Evolutionary conservation across 2,797 vertebrate genomes (phyloP).

Genomic region (Notoglanidium macrostoma): DNA sequence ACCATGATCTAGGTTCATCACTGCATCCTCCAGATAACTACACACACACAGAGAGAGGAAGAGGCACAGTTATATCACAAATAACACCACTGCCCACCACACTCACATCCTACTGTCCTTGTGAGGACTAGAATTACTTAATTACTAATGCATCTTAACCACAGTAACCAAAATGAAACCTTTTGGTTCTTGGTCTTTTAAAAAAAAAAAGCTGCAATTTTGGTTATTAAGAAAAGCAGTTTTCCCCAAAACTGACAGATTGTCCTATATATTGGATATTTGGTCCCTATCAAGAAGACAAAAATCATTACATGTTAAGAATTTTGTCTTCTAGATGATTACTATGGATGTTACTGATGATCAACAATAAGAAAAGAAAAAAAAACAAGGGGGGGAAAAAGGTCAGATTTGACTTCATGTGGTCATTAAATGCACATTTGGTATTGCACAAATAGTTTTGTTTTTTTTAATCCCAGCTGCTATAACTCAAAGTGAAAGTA

Average conservation of each 20-base stretch:
- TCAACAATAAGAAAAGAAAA: neutral
- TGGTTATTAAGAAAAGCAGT: neutral
- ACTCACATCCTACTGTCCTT: neutral
- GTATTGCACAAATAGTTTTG: no score
- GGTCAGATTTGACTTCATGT: neutral
- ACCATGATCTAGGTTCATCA: slow-evolving; percentile 94
- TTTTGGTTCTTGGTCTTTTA: neutral
- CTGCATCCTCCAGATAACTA: slow-evolving; percentile 95
- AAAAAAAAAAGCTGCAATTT: neutral
- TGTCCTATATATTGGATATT: neutral
- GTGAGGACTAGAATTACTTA: neutral
- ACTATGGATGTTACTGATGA: neutral
- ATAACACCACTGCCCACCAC: neutral
- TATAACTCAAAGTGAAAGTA: neutral
- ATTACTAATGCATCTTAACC: neutral
- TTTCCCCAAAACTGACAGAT: neutral
- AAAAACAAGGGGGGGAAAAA: neutral
- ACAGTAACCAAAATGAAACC: neutral
- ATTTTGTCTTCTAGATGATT: neutral
- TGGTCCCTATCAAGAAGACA: neutral
- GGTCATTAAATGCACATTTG: neutral
- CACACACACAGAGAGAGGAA: slow-evolving; percentile 12
- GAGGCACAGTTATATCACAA: slow-evolving; percentile 12
- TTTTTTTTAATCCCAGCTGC: no score
- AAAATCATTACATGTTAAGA: neutral